Evolutionary conservation across 1,140 invertebrate genomes (phyloP), one percentile per base, ranked within the genome.

Genomic region (Papilio aristodemus): DNA sequence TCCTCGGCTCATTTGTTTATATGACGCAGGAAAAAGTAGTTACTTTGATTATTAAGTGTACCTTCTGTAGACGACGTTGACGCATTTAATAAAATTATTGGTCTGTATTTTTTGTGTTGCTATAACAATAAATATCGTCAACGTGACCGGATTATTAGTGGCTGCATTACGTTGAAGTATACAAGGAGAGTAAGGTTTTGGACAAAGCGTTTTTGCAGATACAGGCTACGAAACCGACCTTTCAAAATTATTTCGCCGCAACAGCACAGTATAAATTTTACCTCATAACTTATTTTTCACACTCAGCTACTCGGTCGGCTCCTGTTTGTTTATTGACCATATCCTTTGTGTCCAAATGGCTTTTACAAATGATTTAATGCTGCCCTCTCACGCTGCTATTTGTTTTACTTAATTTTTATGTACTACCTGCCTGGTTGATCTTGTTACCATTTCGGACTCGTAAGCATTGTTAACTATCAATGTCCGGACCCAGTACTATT

Each of bases 101-200:
- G 58, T 72, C 71, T 63, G 71, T 77, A 81, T 81, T 85, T 85
- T 84, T 83, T 78, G 77, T 83, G 78, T 86, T 82, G 78, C 82
- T 74, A 80, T 84, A 86, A 84, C 83, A 87, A 90, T 90, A 90
- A 89, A 89, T 90, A 89, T 87, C 76, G 76, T 75, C 80, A 84
- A 90, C 86, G 88, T 90, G 88, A 87, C 85, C 79, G 66, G 88
- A 80, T 84, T 90, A 83, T 89, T 89, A 88, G 84, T 84, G 38
- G 81, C 74, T 83, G 84, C 79, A 86, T 89, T 89, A 86, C 72
- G 78, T 76, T 79, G 69, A 77, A 77, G 71, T 81, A 70, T 67
- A 68, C 75, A 67, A 68, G 75, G 69, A 76, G 72, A 81, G 80
- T 72, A 71, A 84, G 73, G 80, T 77, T 75, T 82, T 59, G 73